Evolutionary conservation across 2,113 vertebrate species (phyloP), one percentile per base, ranked within the genome.

Genomic region (Apeltes quadracus): DNA sequence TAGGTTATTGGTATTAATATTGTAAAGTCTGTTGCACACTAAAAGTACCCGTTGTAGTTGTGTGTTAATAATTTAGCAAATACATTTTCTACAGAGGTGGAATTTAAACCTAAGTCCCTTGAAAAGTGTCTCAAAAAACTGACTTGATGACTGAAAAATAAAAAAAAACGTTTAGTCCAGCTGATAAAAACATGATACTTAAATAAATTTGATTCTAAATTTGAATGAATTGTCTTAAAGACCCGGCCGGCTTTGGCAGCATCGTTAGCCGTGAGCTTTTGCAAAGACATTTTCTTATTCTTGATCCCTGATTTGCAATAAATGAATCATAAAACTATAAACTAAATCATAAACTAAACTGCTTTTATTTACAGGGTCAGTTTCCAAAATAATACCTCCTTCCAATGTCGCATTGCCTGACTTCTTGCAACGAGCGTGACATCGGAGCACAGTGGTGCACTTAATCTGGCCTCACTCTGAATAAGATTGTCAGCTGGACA

Each of bases 1-100:
- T 82, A 5, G 82, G 76, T 80, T 61, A 89, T 80, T 64, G 43
- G 4, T 65, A 84, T 87, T 73, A 89, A 88, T 89, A 82, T 73
- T 88, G 44, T 62, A 86, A 59, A 66, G 46, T 56, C 12, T 55
- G n/a, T 18, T 18, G n/a, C 11, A 41, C 27, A 54, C 48, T 82
- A 54, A 79, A 82, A 84, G 75, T 69, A 77, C 34, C 43, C 44
- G 73, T 77, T 88, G 80, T 81, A 54, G 41, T 62, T 58, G 29
- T 3, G 7, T 61, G 67, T 87, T 67, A 87, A 87, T 86, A 81
- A 87, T 88, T 84, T 9, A 87, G 39, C 56, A 82, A 78, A 63
- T 57, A 27, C 44, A 48, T 53, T 62, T 59, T 69, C 29, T 20
- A 59, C 69, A 58, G 7, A 16, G 16, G 15, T 46, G 4, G 18